A percentile compares a stretch with the other conserved stretches of the same genome.
Conservation (phyloP, 1,140 invertebrate species). For the fruit fly (Drosophila melanogaster) region Release_6_plus_ISO1_MT NC_004354.4:2684501-2685000, state of each 20-base stretch:
- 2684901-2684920: not conserved
- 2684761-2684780: not conserved
- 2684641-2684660: not conserved
- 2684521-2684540: no score
- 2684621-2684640: constrained; percentile 10
- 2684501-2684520: no score
- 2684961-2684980: constrained; percentile 4
- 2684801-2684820: constrained; percentile 24
- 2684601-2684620: not conserved
- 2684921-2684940: constrained; percentile 19
- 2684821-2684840: not conserved
- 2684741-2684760: not conserved
- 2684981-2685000: constrained; percentile 11
- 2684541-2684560: not conserved
- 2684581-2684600: not conserved
- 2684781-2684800: not conserved
- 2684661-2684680: not conserved
- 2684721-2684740: constrained; percentile 12
- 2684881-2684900: no score
- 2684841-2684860: not conserved
- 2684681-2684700: constrained; percentile 14
- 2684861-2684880: no score
- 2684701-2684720: constrained; percentile 1
- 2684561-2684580: not conserved
- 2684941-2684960: constrained; percentile 15